phyloP scores from a whole-genome alignment of 1,140 invertebrate species.

The Drosophila auraria region DNA sequence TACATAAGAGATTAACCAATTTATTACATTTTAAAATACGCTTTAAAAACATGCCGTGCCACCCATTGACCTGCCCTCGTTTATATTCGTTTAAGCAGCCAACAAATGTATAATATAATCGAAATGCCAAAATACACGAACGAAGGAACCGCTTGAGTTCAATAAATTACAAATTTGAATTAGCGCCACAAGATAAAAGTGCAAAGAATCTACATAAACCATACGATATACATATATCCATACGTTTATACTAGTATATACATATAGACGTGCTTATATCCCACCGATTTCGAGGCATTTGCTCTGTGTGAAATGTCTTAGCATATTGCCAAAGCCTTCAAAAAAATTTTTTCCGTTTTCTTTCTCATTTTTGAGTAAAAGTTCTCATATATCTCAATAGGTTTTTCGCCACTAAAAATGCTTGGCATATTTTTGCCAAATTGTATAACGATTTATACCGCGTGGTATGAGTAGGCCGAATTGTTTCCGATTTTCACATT shows the following conservation, averaged over 20 bases:
- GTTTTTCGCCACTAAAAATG: conserved; percentile 58
- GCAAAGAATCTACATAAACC: conserved; percentile 47
- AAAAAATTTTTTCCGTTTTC: conserved; percentile 24
- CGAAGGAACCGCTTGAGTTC: conserved; percentile 59
- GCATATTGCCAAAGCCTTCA: conserved; percentile 60
- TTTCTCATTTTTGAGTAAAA: conserved; percentile 47
- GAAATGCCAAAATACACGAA: conserved; percentile 27
- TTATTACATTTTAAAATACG: conserved; percentile 33
- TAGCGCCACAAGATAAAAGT: conserved; percentile 54
- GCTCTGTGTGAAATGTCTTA: conserved; percentile 26
- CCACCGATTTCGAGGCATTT: conserved; percentile 40
- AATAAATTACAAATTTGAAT: conserved; percentile 66
- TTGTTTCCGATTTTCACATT: conserved; percentile 35
- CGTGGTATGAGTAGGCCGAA: conserved; percentile 39
- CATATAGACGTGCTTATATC: conserved; percentile 25
- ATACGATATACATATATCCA: conserved; percentile 34
- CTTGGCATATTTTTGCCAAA: conserved; percentile 55
- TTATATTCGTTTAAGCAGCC: conserved; percentile 13
- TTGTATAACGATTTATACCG: conserved; percentile 48
- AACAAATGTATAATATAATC: conserved; percentile 35
- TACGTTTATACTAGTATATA: conserved; percentile 9
- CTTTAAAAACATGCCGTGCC: conserved; percentile 21
- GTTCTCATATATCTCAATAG: conserved; percentile 55
- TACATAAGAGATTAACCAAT: conserved; percentile 15
- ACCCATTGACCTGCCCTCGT: conserved; percentile 26